These are phyloP conservation scores for Nibea coibor DNA, from an alignment of 2,113 vertebrate species.

Conservation along the genomic window DNA sequence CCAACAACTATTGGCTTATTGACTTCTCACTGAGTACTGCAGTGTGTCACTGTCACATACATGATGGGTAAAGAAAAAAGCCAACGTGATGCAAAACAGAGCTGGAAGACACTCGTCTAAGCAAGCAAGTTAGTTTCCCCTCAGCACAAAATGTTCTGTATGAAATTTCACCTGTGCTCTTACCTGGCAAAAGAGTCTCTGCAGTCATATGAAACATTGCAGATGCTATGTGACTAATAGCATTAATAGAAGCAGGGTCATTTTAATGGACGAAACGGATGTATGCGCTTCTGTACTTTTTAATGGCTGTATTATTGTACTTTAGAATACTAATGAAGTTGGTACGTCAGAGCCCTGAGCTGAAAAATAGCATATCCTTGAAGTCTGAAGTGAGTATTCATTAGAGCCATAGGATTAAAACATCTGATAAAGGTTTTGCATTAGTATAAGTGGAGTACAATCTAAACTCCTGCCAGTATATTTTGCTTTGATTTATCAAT, in stretches of 20 bases:
- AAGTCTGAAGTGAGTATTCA: neutral
- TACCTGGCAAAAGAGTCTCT: neutral
- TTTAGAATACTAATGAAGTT: neutral
- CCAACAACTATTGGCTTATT: neutral
- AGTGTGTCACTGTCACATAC: neutral
- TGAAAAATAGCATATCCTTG: neutral
- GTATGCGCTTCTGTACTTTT: neutral
- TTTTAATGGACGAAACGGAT: slow-evolving; percentile 1
- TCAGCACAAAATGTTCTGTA: slow-evolving; percentile 11
- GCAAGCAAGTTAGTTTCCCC: slow-evolving; percentile 5
- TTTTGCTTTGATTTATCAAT: no score
- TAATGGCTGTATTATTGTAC: neutral
- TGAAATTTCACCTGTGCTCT: slow-evolving; percentile 5
- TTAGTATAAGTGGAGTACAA: neutral
- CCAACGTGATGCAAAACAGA: neutral
- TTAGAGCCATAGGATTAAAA: neutral
- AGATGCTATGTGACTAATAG: neutral
- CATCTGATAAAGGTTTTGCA: neutral
- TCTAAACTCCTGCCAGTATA: neutral
- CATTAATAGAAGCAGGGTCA: neutral
- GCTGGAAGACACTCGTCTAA: neutral
- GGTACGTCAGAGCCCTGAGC: neutral
- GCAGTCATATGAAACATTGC: neutral
- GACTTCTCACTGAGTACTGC: neutral
- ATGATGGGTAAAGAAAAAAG: neutral